Evolutionary conservation across 2,113 vertebrate genomes (phyloP).

Genomic region (Cygnus buccinator): DNA sequence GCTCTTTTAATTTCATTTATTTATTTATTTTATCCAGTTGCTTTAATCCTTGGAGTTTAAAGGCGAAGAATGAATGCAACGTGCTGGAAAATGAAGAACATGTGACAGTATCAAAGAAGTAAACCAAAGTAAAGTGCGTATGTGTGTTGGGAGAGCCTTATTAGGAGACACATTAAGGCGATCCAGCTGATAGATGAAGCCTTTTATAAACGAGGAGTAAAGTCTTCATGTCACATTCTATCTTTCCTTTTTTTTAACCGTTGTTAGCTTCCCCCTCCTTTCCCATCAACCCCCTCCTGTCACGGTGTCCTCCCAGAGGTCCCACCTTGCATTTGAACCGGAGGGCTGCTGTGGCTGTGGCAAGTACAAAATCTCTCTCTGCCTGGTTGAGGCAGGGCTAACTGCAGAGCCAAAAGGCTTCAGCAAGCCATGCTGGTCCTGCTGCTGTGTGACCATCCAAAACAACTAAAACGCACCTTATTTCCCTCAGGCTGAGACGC

Average conservation of each 20-base stretch:
- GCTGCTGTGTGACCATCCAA: background rate
- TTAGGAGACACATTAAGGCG: constrained; percentile 78
- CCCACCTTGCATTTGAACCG: background rate
- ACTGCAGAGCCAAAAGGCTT: background rate
- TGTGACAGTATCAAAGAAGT: constrained; percentile 79
- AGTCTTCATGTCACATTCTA: constrained; percentile 29
- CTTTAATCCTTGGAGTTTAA: constrained; percentile 84
- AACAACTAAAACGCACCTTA: background rate
- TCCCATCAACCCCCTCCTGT: background rate
- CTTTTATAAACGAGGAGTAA: constrained; percentile 70
- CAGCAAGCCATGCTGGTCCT: background rate
- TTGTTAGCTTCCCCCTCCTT: background rate
- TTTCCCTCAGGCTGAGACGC: background rate
- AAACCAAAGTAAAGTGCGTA: constrained; percentile 57
- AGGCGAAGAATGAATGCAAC: constrained; percentile 77
- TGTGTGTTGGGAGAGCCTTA: constrained; percentile 59
- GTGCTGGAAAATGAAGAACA: constrained; percentile 76
- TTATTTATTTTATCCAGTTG: constrained; percentile 74
- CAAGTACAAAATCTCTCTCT: background rate
- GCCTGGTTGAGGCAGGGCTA: background rate
- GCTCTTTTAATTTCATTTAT: constrained; percentile 78
- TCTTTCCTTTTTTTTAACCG: background rate
- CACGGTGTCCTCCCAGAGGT: background rate
- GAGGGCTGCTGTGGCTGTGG: background rate
- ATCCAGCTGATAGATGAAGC: constrained; percentile 76